A percentile compares a stretch with the other conserved stretches of the same genome.
Evolutionary conservation across 2,797 vertebrate genomes (phyloP).

Genomic region (Microtus agrestis): DNA sequence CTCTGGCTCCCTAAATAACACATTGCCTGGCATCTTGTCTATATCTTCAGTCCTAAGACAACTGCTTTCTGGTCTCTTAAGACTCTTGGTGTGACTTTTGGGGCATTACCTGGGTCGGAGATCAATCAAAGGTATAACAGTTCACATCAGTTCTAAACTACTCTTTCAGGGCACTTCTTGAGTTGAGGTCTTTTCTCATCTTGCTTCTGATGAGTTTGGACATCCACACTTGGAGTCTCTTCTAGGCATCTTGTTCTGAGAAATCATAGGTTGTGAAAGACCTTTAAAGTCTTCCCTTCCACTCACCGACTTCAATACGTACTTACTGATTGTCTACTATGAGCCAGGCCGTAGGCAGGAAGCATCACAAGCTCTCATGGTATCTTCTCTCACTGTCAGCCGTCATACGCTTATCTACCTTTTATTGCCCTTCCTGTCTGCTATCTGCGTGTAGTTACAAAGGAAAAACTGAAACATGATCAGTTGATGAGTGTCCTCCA

Average conservation of each 20-base stretch:
- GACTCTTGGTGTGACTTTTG: neutral
- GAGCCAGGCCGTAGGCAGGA: neutral
- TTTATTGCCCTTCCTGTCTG: neutral
- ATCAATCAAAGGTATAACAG: neutral
- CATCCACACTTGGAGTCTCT: neutral
- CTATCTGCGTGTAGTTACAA: slow-evolving; percentile 63
- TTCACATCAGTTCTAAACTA: neutral
- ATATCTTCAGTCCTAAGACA: neutral
- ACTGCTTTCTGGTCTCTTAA: neutral
- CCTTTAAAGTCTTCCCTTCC: neutral
- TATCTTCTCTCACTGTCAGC: slow-evolving; percentile 29
- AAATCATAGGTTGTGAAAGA: neutral
- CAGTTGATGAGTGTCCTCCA: slow-evolving; percentile 46
- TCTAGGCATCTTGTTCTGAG: slow-evolving; percentile 42
- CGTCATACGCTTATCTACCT: neutral
- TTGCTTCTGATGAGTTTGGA: neutral
- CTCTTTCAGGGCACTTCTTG: neutral
- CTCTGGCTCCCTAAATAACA: neutral
- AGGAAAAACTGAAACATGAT: slow-evolving; percentile 60
- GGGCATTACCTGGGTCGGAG: neutral
- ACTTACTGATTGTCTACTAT: neutral
- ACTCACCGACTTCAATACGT: slow-evolving; percentile 20
- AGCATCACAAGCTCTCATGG: neutral
- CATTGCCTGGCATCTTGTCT: neutral
- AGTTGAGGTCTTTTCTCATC: neutral